Base-by-base conservation (phyloP, 2,797 vertebrate genomes). In the Carapus acus region DNA sequence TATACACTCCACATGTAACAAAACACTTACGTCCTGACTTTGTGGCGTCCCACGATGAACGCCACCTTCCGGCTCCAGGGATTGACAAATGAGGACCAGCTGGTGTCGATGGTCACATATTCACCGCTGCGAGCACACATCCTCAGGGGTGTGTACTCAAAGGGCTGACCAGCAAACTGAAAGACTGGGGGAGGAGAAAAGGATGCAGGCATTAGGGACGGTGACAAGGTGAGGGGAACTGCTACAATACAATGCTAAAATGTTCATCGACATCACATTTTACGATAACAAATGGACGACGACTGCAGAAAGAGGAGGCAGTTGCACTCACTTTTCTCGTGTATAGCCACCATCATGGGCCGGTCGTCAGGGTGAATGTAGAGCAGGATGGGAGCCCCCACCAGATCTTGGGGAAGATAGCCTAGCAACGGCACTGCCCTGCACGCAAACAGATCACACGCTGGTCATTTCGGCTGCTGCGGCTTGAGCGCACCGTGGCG, bases 21-120 rank as follows among this genome's bases (percentile, higher is more conserved):
- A 20, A 27, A 5, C n/a, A 24, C 93, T 88, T 85, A 95, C 93
- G 90, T 94, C 82, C 93, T 78, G 43, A 96, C 93, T 94, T 94
- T 96, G 82, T 96, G 93, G 11, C 93, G 90, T 1, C 93, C 93
- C 4, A 96, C 87, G 15, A 96, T 90, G 42, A 96, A 96, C 0
- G 92, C 89, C 74, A 96, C 92, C 71, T 94, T 94, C 36, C 93
- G 88, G 80, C 92, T 96, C 93, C 93, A 96, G n/a, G 93, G 93
- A 64, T 96, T 94, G 59, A 96, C 89, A 0, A 96, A 96, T 54
- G 92, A 92, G 13, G 92, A 94, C 93, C 93, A 96, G 82, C 92
- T 93, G 67, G 93, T 96, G 80, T 96, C 93, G 49, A 96, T 92
- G 71, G 93, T 96, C 61, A 96, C 76, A 17, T 96, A 96, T 21